Conservation (phyloP, 2,797 vertebrate species). For the Spea hammondii region DNA sequence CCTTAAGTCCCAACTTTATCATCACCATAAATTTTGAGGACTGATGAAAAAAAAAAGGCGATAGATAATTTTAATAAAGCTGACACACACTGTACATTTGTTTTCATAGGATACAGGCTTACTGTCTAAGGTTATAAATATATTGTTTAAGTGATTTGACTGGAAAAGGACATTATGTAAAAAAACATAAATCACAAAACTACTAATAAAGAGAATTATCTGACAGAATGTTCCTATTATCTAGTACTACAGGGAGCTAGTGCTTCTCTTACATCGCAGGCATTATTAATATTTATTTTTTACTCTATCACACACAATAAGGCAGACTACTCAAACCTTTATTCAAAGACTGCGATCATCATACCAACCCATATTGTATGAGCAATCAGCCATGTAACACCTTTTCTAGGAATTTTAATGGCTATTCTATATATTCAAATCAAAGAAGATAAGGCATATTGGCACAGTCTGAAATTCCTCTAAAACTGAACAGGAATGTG, state of each 20-base stretch:
- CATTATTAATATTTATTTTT: slow-evolving; percentile 6
- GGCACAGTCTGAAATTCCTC: not conserved
- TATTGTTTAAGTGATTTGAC: slow-evolving; percentile 47
- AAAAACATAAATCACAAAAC: slow-evolving; percentile 38
- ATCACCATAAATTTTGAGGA: no score
- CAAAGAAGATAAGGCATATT: no score
- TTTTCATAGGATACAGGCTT: slow-evolving; percentile 21
- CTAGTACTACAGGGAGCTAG: slow-evolving; percentile 39
- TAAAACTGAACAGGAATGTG: not conserved
- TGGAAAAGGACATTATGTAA: slow-evolving; percentile 50
- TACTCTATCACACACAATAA: slow-evolving; percentile 15
- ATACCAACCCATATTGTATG: slow-evolving; percentile 5
- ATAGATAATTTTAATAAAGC: not conserved
- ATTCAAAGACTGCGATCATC: slow-evolving; percentile 17
- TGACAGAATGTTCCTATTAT: slow-evolving; percentile 48
- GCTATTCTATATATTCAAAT: slow-evolving; percentile 2
- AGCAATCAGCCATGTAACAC: slow-evolving; percentile 8
- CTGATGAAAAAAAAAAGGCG: no score
- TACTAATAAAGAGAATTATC: slow-evolving; percentile 50
- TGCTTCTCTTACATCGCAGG: slow-evolving; percentile 27
- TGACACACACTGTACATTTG: not conserved
- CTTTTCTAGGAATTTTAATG: slow-evolving; percentile 18
- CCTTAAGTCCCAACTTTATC: no score
- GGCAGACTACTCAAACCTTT: slow-evolving; percentile 16
- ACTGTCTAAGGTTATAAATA: slow-evolving; percentile 40